phyloP scores from a whole-genome alignment of 1,140 invertebrate species.

The Paraescarpia echinospica region DNA sequence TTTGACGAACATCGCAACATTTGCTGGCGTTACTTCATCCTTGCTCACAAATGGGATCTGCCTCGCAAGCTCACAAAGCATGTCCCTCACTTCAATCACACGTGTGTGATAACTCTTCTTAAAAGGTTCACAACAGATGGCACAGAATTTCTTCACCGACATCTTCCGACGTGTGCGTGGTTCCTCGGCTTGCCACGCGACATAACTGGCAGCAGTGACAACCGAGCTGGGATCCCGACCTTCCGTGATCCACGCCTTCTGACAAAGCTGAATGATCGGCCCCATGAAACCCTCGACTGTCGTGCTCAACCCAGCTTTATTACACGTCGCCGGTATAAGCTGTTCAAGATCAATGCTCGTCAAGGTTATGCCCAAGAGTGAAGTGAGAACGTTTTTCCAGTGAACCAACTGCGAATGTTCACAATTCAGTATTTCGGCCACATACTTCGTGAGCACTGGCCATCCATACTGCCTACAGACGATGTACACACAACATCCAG shows the following conservation, averaged over 20 bases:
- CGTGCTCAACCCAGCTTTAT: neutral
- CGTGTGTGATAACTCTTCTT: neutral
- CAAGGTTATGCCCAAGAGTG: neutral
- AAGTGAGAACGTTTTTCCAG: neutral
- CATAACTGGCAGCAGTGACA: neutral
- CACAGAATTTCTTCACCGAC: neutral
- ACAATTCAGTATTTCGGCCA: neutral
- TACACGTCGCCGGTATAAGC: neutral
- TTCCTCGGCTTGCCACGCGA: neutral
- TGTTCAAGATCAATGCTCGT: neutral
- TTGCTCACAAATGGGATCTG: neutral
- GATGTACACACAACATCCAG: neutral
- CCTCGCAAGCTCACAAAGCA: neutral
- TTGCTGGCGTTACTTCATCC: neutral
- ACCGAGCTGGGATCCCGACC: neutral
- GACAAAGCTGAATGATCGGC: neutral
- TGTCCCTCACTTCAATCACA: neutral
- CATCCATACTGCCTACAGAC: neutral
- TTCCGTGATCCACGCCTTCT: neutral
- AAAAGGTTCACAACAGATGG: neutral
- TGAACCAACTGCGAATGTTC: neutral
- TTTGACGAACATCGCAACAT: neutral
- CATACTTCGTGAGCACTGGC: neutral
- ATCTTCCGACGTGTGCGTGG: neutral
- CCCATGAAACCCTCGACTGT: neutral